A percentile compares a stretch with the other conserved stretches of the same genome.
These are phyloP conservation scores for Smithornis capensis DNA, from an alignment of 2,113 vertebrate genomes.

Conservation along the genomic window DNA sequence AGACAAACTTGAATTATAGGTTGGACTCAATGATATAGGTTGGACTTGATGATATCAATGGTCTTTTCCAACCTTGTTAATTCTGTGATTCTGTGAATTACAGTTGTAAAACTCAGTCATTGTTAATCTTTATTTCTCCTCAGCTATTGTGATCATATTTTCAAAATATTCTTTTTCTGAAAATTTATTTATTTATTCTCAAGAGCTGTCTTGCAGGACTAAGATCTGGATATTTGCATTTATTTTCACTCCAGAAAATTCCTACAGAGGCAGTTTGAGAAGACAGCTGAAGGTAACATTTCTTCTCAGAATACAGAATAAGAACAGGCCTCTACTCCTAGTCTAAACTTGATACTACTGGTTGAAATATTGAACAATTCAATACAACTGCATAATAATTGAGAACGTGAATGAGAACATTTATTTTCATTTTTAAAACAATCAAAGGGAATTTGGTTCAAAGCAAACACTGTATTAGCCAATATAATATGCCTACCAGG, in stretches of 20 bases:
- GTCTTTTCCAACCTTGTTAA: too few species aligned
- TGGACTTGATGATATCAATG: too few species aligned
- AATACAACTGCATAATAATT: not conserved
- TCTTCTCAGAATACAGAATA: not conserved
- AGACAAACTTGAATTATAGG: too few species aligned
- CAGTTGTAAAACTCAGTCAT: not conserved
- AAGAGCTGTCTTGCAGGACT: not conserved
- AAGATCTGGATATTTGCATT: not conserved
- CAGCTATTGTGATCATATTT: not conserved
- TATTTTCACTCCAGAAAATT: not conserved
- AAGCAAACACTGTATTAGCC: not conserved
- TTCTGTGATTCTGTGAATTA: too few species aligned
- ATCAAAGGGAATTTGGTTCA: not conserved
- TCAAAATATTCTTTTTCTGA: not conserved
- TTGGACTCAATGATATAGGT: too few species aligned
- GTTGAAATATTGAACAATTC: not conserved
- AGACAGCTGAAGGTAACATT: not conserved
- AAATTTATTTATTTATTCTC: not conserved
- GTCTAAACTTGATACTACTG: not conserved
- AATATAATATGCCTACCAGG: not conserved
- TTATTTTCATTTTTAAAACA: not conserved
- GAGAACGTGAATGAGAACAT: too few species aligned
- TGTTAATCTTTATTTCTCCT: not conserved
- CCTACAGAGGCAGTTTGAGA: not conserved
- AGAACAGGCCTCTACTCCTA: not conserved